Percentiles rank a stretch among this genome's conserved stretches.
Conservation (phyloP, 2,888 invertebrate species). For the Diloba caeruleocephala region DNA sequence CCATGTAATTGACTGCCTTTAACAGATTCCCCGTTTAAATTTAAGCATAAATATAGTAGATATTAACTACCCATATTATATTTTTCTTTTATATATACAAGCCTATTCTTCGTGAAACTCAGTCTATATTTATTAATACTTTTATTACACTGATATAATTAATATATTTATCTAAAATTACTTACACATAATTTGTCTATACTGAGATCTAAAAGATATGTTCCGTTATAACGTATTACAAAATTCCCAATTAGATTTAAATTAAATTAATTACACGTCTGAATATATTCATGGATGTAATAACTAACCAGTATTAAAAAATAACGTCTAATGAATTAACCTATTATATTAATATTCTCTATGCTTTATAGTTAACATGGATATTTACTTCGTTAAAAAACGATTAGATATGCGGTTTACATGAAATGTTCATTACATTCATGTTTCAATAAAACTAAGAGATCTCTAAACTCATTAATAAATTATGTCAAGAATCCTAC, state of each 20-base stretch:
- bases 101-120: conserved; percentile 70
- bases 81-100: conserved; percentile 68
- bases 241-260: conserved; percentile 16
- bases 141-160: conserved; percentile 54
- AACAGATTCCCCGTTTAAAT: conserved; percentile 52
- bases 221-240: conserved; percentile 47
- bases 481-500: too few species aligned
- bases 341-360: conserved; percentile 10
- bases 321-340: conserved; percentile 29
- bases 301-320: conserved; percentile 40
- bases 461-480: too few species aligned
- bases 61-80: conserved; percentile 49
- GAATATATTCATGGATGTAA: conserved; percentile 15
- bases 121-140: conserved; percentile 83
- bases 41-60: conserved; percentile 54
- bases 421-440: too few species aligned
- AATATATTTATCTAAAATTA: conserved; percentile 57
- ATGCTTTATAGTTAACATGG: conserved; percentile 1
- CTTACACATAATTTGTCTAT: conserved; percentile 48
- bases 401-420: too few species aligned
- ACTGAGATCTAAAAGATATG: conserved; percentile 65
- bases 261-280: conserved; percentile 22
- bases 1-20: conserved; percentile 59
- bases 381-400: too few species aligned
- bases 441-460: too few species aligned